phyloP scores from a whole-genome alignment of 2,797 vertebrate species.

The Lithobates sylvaticus region DNA sequence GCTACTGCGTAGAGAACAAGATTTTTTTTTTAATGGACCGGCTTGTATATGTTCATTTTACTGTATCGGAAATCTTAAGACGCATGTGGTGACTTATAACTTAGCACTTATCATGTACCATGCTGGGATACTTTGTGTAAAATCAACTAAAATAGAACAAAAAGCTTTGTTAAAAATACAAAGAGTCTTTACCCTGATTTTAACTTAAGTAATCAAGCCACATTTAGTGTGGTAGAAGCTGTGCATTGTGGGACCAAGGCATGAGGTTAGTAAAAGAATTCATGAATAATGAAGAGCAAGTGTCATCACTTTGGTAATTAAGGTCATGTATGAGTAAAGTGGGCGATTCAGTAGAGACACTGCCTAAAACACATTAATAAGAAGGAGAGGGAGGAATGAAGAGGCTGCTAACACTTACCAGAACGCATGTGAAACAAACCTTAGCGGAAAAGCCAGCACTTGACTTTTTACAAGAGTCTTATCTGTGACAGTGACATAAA shows the following conservation, averaged over 20 bases:
- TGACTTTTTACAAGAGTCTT: neutral
- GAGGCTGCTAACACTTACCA: neutral
- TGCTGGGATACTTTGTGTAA: constrained; percentile 5
- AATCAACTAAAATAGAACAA: constrained; percentile 1
- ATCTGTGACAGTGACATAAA: neutral
- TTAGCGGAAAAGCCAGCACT: neutral
- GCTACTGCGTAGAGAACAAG: too few relatives aligned
- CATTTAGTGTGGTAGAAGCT: neutral
- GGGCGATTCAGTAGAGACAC: constrained; percentile 30
- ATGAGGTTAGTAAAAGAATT: constrained; percentile 32
- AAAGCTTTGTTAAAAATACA: neutral
- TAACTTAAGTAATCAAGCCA: constrained; percentile 1
- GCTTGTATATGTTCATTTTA: neutral
- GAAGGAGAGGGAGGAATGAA: constrained; percentile 1
- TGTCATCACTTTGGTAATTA: constrained; percentile 43
- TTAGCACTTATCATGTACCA: neutral
- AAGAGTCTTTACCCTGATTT: neutral
- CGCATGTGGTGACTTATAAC: neutral
- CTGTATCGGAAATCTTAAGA: neutral
- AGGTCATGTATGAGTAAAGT: constrained; percentile 43
- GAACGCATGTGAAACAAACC: neutral
- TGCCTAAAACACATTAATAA: constrained; percentile 24
- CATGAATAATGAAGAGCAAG: constrained; percentile 44
- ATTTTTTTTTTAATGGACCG: too few relatives aligned
- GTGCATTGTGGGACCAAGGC: constrained; percentile 26